These are phyloP conservation scores for Phenganax subtilis DNA, from an alignment of 92 coral and sea anemone genomes.

Conservation along the genomic window DNA sequence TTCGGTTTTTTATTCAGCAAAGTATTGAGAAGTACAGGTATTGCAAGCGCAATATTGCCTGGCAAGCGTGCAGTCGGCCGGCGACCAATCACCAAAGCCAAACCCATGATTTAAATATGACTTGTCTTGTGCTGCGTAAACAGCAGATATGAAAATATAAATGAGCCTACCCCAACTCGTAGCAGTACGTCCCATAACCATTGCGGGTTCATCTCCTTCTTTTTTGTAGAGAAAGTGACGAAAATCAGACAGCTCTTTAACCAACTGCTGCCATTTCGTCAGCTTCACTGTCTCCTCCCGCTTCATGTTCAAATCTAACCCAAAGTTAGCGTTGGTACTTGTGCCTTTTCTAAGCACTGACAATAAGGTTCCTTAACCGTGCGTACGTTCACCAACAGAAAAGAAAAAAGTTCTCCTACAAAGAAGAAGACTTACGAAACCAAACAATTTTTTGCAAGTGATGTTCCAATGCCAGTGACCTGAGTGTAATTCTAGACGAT, in stretches of 20 bases:
- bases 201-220: slow-evolving; percentile 21
- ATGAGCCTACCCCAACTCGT: slow-evolving; percentile 33
- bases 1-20: too few relatives aligned
- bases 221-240: slow-evolving; percentile 16
- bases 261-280: background rate
- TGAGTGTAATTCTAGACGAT: slow-evolving; percentile 19
- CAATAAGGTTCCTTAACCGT: background rate
- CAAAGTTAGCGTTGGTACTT: too few relatives aligned
- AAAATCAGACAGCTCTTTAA: background rate
- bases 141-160: background rate
- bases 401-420: background rate
- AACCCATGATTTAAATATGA: background rate
- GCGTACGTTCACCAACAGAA: background rate
- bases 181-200: slow-evolving; percentile 41
- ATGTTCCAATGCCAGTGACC: background rate
- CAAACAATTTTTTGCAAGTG: background rate
- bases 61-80: too few relatives aligned
- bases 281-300: slow-evolving; percentile 24
- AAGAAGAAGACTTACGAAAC: background rate
- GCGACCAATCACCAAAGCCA: too few relatives aligned
- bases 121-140: background rate
- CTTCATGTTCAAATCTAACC: slow-evolving; percentile 9
- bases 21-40: too few relatives aligned
- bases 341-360: background rate
- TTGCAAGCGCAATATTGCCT: too few relatives aligned